phyloP scores from a whole-genome alignment of 2,797 vertebrate genomes.

The Pitangus sulphuratus region DNA sequence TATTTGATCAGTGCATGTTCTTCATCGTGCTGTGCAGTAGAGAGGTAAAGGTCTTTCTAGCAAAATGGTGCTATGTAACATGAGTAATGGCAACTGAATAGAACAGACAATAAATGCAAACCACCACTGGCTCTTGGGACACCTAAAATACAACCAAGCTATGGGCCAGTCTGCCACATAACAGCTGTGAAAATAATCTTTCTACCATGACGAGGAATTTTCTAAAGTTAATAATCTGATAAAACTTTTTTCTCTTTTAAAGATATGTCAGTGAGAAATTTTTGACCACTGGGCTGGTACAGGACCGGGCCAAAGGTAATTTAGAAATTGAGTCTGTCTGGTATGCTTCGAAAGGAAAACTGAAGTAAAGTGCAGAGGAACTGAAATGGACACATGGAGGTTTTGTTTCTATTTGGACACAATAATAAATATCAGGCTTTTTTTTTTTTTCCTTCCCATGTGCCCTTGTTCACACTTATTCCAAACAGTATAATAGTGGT shows the following conservation, averaged over 20 bases:
- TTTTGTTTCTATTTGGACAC: not conserved
- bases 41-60: not conserved
- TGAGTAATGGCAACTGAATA: not conserved
- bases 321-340: not conserved
- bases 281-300: not conserved
- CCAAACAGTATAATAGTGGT: not conserved
- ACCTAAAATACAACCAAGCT: not conserved
- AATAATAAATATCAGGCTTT: not conserved
- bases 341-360: not conserved
- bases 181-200: not conserved
- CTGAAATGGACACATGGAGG: not conserved
- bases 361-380: not conserved
- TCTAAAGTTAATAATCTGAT: not conserved
- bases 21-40: not conserved
- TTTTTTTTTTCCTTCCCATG: fast-evolving
- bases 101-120: not conserved
- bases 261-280: not conserved
- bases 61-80: not conserved
- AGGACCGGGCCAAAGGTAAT: not conserved
- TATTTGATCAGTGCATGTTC: not conserved
- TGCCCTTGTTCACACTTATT: not conserved
- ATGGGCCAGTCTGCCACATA: not conserved
- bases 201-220: not conserved
- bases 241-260: not conserved
- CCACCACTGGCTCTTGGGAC: not conserved